A percentile compares a stretch with the other conserved stretches of the same genome.
These are phyloP conservation scores for Epirrita christyi DNA, from an alignment of 2,888 invertebrate genomes.

Conservation along the genomic window DNA sequence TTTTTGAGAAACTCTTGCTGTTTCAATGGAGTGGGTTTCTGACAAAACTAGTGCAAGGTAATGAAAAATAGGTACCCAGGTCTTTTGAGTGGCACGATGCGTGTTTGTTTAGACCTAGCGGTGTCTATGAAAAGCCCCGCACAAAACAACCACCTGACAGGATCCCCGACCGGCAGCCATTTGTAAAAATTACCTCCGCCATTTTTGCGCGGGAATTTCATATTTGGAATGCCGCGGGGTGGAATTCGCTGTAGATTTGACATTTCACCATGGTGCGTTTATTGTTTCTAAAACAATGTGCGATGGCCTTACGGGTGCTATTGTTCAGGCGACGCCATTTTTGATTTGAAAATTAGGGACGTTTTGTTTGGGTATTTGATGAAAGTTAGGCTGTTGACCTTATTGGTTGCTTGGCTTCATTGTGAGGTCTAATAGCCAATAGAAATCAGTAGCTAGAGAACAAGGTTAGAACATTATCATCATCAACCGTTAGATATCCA, in stretches of 20 bases:
- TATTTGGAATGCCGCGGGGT: constrained; percentile 80
- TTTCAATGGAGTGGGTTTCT: background rate
- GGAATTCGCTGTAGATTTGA: constrained; percentile 70
- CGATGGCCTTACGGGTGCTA: constrained; percentile 68
- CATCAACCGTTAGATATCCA: too few relatives aligned
- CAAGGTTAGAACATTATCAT: background rate
- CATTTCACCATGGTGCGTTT: constrained; percentile 75
- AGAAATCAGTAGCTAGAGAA: background rate
- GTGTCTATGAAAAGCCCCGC: constrained; percentile 39
- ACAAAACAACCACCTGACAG: constrained; percentile 59
- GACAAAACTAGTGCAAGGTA: constrained; percentile 12
- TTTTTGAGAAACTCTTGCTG: constrained; percentile 4
- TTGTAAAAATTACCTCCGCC: constrained; percentile 83
- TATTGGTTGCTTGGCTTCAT: constrained; percentile 43
- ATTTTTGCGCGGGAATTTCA: constrained; percentile 82
- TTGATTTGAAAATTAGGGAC: constrained; percentile 76
- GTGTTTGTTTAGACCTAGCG: constrained; percentile 34
- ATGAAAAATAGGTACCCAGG: constrained; percentile 12
- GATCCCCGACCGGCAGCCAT: constrained; percentile 77
- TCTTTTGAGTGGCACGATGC: constrained; percentile 13
- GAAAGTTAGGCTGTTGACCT: constrained; percentile 43
- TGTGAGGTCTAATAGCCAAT: constrained; percentile 7
- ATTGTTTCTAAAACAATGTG: constrained; percentile 80
- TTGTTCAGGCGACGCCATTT: constrained; percentile 76
- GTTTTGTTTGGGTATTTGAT: constrained; percentile 47